Evolutionary conservation across 1,140 invertebrate species (phyloP), one percentile per base, ranked within the genome.

Genomic region (Hylaeus volcanicus): DNA sequence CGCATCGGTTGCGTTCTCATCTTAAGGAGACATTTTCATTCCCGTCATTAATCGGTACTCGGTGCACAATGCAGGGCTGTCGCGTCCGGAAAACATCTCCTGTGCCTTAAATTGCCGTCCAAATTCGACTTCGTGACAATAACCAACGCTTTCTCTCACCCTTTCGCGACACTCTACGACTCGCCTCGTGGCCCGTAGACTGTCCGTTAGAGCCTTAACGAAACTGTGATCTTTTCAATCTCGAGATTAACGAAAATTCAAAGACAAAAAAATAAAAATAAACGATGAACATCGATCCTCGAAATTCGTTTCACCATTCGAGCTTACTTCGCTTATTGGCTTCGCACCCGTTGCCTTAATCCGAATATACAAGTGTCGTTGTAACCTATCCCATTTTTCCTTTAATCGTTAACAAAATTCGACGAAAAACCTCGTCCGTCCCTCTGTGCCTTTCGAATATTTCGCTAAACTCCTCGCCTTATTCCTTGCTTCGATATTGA

Each of bases 101-200:
- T 78, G 90, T 91, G 90, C 90, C 90, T 91, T 91, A 90, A 80
- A 84, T 87, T 85, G 79, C 90, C 90, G 90, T 91, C 90, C 90
- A 88, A n/a, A 75, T 43, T 82, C 51, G 60, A 77, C 48, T 41
- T 69, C 55, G 81, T 76, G 85, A 86, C 85, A 86, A 86, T 86
- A 86, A 86, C 43, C 63, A 73, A 80, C 73, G 80, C 72, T 83
- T 72, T 74, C 41, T 61, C 58, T 48, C 61, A 9, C 15, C 26
- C 55, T 41, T 37, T 53, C 51, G 69, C 60, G 53, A 77, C 45
- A 53, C 41, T 74, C 71, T 26, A 48, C 79, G 48, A 39, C 11
- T 6, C 2, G 26, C 41, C 43, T 63, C 48, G 43, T 61, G 43
- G 48, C 2, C 37, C 43, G 55, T 68, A 58, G 5, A 56, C 45